Base-by-base conservation (phyloP, 2,888 invertebrate genomes). In the Lordiphosa fenestrarum region DNA sequence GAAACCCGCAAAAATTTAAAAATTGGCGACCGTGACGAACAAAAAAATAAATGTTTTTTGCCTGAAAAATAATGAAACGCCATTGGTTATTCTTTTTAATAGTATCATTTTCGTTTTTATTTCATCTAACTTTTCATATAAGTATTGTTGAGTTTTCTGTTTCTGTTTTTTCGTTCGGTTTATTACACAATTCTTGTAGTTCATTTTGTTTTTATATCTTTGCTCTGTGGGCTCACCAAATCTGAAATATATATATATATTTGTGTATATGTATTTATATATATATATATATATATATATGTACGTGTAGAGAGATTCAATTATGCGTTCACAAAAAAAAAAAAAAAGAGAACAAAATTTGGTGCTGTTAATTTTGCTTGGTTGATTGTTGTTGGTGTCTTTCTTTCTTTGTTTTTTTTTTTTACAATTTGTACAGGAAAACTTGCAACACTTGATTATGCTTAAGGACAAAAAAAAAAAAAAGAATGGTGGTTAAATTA, bases 81-180 rank as follows among this genome's bases (percentile, higher is more conserved):
- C 25, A 25, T 25, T 25, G 6, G 6, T 25, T 25, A 6, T 25
- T 25, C 25, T 6, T 25, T 30, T 30, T 30, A 30, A 30, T 30
- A 9, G 9, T 30, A 30, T 25, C 25, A 25, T 9, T 9, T 30
- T 30, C n/a, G 30, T 50, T 70, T 70, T 70, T 56, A 61, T 70
- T 66, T 54, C 53, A 49, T 58, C 61, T 61, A 65, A 71, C 51
- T 71, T 38, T 70, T 39, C 47, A 60, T 60, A 54, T 69, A 69
- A 66, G 23, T 66, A 44, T 30, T 23, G 41, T 55, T 35, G 46
- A 7, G 25, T 48, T 15, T 40, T 48, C 4, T 15, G 10, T 13
- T 30, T 42, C 15, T 25, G n/a, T 13, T 42, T 23, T 23, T 61
- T 19, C 10, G 47, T 51, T 12, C 15, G 36, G 12, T 23, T 42